Conservation (phyloP, 1,140 invertebrate species). For the Atta cephalotes region DNA sequence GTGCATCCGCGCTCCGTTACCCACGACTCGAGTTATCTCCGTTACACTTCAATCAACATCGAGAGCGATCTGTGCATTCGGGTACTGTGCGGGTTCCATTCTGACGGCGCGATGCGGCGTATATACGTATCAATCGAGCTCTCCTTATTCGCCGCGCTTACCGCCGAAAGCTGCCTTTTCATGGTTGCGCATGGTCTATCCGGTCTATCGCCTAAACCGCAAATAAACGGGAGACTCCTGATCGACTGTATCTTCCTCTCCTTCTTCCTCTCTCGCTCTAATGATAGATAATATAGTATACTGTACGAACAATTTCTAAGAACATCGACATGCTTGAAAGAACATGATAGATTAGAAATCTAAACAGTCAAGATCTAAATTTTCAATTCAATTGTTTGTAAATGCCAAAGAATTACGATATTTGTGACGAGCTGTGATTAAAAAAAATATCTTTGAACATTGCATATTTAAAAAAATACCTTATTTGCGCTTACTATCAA, state of each 20-base stretch:
- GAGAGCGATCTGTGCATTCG: conserved; percentile 75
- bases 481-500: too few relatives aligned
- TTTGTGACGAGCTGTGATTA: background rate
- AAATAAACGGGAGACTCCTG: background rate
- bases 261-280: background rate
- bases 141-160: conserved; percentile 61
- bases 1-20: conserved; percentile 81
- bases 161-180: conserved; percentile 34
- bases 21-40: conserved; percentile 82
- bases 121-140: conserved; percentile 30
- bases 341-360: background rate
- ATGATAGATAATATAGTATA: background rate
- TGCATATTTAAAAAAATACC: background rate
- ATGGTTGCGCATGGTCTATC: conserved; percentile 15
- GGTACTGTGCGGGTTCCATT: conserved; percentile 44
- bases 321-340: background rate
- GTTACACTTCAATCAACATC: conserved; percentile 85
- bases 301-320: background rate
- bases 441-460: background rate
- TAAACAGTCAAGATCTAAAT: too few relatives aligned
- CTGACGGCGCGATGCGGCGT: conserved; percentile 31
- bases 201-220: conserved; percentile 15
- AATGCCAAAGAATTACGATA: background rate
- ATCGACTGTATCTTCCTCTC: background rate
- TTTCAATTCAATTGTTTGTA: too few relatives aligned